phyloP scores from a whole-genome alignment of 2,797 vertebrate species.

The Brachyrhaphis roseni region DNA sequence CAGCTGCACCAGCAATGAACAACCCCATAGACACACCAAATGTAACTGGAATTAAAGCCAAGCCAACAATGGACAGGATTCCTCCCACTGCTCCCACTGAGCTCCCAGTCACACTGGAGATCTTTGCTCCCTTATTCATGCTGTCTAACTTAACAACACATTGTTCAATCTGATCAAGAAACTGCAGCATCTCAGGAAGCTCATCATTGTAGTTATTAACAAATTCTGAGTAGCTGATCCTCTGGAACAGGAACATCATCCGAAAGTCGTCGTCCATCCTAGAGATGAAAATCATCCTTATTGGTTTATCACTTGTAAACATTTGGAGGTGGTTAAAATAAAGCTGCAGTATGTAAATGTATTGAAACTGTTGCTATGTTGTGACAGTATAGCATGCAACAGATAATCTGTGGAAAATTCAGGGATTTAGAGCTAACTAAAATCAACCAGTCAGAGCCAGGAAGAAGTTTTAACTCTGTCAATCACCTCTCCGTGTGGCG shows the following conservation, averaged over 20 bases:
- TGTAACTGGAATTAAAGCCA: constrained; percentile 74
- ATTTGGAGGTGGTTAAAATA: too few species aligned
- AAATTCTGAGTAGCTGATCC: constrained; percentile 38
- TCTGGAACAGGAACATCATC: constrained; percentile 66
- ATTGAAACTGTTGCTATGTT: too few species aligned
- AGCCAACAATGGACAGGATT: constrained; percentile 72
- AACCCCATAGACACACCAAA: constrained; percentile 68
- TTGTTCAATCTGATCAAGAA: constrained; percentile 64
- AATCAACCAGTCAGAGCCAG: too few species aligned
- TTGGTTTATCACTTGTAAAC: not conserved
- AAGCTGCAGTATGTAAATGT: too few species aligned
- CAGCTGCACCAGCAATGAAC: constrained; percentile 53
- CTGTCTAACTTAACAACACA: constrained; percentile 68
- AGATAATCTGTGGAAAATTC: too few species aligned
- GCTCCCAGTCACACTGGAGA: constrained; percentile 68
- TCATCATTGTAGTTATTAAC: constrained; percentile 48
- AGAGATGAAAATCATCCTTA: not conserved
- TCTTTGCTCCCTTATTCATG: constrained; percentile 72
- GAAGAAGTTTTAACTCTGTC: too few species aligned
- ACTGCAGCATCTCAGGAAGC: constrained; percentile 61
- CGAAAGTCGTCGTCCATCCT: constrained; percentile 68
- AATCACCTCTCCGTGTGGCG: too few species aligned
- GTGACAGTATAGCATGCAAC: too few species aligned
- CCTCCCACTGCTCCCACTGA: constrained; percentile 45
- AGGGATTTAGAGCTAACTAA: too few species aligned